Base-by-base conservation (phyloP, 2,888 invertebrate species). In the Tetragonisca angustula region DNA sequence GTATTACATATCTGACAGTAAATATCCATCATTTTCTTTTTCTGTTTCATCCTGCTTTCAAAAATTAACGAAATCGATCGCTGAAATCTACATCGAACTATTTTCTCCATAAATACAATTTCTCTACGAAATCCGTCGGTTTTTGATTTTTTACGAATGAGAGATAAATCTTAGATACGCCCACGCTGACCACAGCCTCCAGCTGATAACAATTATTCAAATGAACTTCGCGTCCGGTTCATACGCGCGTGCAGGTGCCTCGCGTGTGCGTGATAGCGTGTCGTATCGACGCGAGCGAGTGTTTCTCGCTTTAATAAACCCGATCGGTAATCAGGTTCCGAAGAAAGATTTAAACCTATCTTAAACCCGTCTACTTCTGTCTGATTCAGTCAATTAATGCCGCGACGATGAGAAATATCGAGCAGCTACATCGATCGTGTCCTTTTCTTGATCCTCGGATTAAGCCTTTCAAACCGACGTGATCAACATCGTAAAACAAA, bases 121-220 rank as follows among this genome's bases (percentile, higher is more conserved):
- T 59, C 56, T n/a, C n/a, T 15, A 59, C n/a, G 5, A n/a, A n/a
- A n/a, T 24, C 69, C n/a, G 1, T 19, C 27, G 27, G 27, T 27
- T 27, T 27, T 27, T 5, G 56, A 70, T 56, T 67, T 82, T 82
- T 81, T 56, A 65, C 17, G 32, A 52, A 21, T 70, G 36, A 17
- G 56, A 59, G 71, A 77, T 85, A 85, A 85, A 85, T 84, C 72
- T 67, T 54, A n/a, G 79, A 54, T 56, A 24, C 79, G 84, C 85
- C 84, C 74, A 85, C 85, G 78, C 43, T 72, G 36, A 17, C 49
- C 21, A 19, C 72, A 32, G n/a, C 61, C 32, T 36, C 68, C 62
- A 50, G 17, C 62, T 68, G 86, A 86, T 86, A 86, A 86, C 83
- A 83, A 86, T 86, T 86, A 86, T 86, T 86, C 86, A 86, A 86